Evolutionary conservation across 2,113 vertebrate species (phyloP), one percentile per base, ranked within the genome.

Genomic region (Gymnarchus niloticus): DNA sequence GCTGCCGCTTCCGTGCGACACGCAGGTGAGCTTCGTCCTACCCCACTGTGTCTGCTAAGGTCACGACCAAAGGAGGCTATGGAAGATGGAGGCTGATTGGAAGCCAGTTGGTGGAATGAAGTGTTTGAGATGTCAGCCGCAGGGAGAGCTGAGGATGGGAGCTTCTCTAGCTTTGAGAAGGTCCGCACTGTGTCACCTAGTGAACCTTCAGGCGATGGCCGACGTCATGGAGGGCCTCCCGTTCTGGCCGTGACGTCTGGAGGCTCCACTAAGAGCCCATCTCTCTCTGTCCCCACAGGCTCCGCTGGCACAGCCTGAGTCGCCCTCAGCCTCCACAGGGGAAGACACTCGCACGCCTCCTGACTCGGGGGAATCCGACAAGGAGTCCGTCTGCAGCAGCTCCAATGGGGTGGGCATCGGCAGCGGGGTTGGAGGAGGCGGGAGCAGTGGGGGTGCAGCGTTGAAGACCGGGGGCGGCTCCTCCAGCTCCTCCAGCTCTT

Each of bases 361-460:
- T 0, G 98, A 99, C 87, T 99, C 98, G 0, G 97, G 97, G 0
- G 98, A 99, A 52, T 99, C 98, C 0, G 98, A 99, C 92, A 98
- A 98, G 90, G 98, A 99, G 91, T 99, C 98, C 0, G 96, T 99
- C 6, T 96, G 98, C 94, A 98, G 98, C 95, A 96, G 95, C 88
- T 98, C 97, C 0, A 93, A 97, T 0, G 96, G 98, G 89, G 96
- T 96, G 0, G 94, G 95, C 0, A 94, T 95, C 3, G 94, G 95
- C 0, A 94, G 95, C 3, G 84, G 57, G 19, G 33, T n/a, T 2
- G 46, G 44, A 85, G 0, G 73, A 87, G 48, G 84, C 87, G 0
- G 56, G 56, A 41, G 41, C 8, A 23, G n/a, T 2, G 69, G 69
- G 6, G 51, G 69, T 28, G 73, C 3, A 86, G 84, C 25, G 87